These are phyloP conservation scores for Melinaea menophilus DNA, from an alignment of 2,888 invertebrate genomes.

Conservation along the genomic window DNA sequence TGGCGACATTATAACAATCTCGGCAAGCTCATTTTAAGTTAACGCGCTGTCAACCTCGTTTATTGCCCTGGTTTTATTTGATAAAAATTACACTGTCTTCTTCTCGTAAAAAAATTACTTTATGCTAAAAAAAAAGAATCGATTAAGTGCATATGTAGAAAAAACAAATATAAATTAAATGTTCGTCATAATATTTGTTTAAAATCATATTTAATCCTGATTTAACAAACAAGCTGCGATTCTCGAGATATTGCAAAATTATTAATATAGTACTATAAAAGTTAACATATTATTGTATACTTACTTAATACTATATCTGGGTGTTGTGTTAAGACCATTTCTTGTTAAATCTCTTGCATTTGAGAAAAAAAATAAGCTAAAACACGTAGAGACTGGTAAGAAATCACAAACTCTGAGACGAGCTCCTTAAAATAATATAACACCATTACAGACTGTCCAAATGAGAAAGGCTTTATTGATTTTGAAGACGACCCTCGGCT, in stretches of 20 bases:
- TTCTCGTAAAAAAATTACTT: background rate
- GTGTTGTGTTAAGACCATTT: too few species aligned
- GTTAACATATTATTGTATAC: too few species aligned
- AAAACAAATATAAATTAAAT: background rate
- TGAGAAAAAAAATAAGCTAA: background rate
- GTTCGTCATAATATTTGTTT: conserved; percentile 13
- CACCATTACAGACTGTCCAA: conserved; percentile 58
- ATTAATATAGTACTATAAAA: too few species aligned
- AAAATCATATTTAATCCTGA: conserved; percentile 21
- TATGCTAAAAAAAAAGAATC: background rate
- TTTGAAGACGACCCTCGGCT: conserved; percentile 39
- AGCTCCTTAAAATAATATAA: conserved; percentile 56
- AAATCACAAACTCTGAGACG: conserved; percentile 8
- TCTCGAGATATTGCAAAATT: conserved; percentile 30
- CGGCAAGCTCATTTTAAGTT: conserved; percentile 63
- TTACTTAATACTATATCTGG: too few species aligned
- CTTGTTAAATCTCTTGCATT: background rate
- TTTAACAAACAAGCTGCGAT: conserved; percentile 34
- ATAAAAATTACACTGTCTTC: conserved; percentile 18
- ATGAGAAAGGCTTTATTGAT: conserved; percentile 57
- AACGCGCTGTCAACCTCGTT: conserved; percentile 53
- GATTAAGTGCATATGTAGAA: too few species aligned
- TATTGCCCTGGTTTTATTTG: conserved; percentile 52
- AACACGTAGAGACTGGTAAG: conserved; percentile 1
- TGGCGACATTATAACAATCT: conserved; percentile 73